A percentile compares a stretch with the other conserved stretches of the same genome.
Evolutionary conservation across 2,113 vertebrate species (phyloP).

Genomic region (Atrichornis clamosus): DNA sequence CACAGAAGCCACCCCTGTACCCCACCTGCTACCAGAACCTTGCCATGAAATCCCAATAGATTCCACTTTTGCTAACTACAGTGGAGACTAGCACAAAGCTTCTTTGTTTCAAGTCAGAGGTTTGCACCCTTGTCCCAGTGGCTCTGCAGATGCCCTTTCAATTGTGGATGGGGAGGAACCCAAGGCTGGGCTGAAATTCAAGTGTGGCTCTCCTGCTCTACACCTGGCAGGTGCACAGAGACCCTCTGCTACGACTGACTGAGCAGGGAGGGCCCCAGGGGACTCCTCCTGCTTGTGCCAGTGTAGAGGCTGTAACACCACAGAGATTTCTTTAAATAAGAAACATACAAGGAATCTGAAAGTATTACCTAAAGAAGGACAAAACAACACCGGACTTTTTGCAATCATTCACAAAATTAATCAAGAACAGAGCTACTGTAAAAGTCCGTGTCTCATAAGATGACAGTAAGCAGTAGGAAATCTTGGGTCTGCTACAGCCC

Average conservation of each 20-base stretch:
- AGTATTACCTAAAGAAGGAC: neutral
- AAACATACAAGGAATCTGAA: neutral
- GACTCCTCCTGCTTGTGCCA: neutral
- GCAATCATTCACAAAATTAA: neutral
- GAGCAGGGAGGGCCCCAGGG: neutral
- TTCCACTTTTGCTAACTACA: neutral
- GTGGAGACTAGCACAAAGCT: neutral
- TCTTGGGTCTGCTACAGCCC: neutral
- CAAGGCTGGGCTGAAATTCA: neutral
- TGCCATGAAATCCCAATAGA: neutral
- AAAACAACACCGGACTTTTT: neutral
- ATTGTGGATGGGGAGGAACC: neutral
- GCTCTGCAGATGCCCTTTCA: neutral
- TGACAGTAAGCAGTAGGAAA: neutral
- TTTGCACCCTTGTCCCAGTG: neutral
- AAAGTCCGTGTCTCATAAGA: neutral
- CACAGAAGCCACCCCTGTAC: neutral
- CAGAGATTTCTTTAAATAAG: neutral
- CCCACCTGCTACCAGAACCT: neutral
- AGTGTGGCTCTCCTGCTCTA: neutral
- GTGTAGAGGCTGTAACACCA: neutral
- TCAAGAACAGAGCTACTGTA: neutral
- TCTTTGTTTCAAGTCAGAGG: neutral
- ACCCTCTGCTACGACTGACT: fast-evolving
- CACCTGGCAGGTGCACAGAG: neutral